Evolutionary conservation across 2,888 invertebrate species (phyloP).

Genomic region (Pammene fasciana): DNA sequence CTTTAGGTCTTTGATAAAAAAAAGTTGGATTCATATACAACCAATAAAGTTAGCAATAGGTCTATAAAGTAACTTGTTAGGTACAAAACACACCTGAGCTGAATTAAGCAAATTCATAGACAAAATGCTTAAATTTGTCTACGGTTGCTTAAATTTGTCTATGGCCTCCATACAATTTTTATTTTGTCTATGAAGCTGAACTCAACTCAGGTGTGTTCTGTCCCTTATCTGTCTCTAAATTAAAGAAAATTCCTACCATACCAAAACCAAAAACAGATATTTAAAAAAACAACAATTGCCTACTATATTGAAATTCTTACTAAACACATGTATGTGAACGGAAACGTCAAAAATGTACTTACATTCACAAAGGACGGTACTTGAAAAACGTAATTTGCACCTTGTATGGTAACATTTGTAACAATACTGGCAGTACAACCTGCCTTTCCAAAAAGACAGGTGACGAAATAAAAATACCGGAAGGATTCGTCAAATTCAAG

Average conservation of each 20-base stretch:
- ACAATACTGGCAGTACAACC: slow-evolving; percentile 22
- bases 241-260: neutral
- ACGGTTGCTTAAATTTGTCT: too few relatives aligned
- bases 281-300: too few relatives aligned
- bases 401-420: neutral
- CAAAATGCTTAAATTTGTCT: too few relatives aligned
- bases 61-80: too few relatives aligned
- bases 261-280: neutral
- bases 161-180: too few relatives aligned
- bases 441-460: slow-evolving; percentile 23
- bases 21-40: neutral
- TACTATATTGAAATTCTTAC: too few relatives aligned
- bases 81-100: too few relatives aligned
- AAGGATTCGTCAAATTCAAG: slow-evolving; percentile 48
- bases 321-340: neutral
- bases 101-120: too few relatives aligned
- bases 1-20: neutral
- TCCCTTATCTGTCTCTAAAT: too few relatives aligned
- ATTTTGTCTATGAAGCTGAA: too few relatives aligned
- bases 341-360: slow-evolving; percentile 5
- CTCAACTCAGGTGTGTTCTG: too few relatives aligned
- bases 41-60: too few relatives aligned
- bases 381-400: slow-evolving; percentile 18
- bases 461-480: slow-evolving; percentile 44
- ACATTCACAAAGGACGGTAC: neutral